A percentile compares a stretch with the other conserved stretches of the same genome.
Evolutionary conservation across 2,888 invertebrate species (phyloP).

Genomic region (Pollenia labialis): DNA sequence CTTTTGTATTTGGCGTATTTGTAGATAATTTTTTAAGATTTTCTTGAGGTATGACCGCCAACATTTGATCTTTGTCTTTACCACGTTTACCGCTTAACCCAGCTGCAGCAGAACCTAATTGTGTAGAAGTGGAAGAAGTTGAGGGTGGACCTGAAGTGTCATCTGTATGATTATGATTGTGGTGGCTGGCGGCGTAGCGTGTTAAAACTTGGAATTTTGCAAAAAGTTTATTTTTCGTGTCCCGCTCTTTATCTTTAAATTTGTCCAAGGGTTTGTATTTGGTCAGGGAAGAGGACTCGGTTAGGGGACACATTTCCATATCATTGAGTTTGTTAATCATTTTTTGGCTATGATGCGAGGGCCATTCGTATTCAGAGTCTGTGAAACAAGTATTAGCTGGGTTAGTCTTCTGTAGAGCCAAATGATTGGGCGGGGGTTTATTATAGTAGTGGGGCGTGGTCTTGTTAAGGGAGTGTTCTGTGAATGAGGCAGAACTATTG

Average conservation of each 20-base stretch:
- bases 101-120: conserved; percentile 40
- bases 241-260: conserved; percentile 84
- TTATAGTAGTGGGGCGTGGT: conserved; percentile 52
- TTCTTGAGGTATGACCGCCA: conserved; percentile 86
- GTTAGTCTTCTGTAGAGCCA: conserved; percentile 71
- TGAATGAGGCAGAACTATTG: conserved; percentile 80
- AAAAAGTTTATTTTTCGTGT: conserved; percentile 85
- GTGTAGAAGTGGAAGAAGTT: conserved; percentile 54
- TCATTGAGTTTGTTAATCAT: conserved; percentile 77
- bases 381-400: conserved; percentile 74
- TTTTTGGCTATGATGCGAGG: conserved; percentile 71
- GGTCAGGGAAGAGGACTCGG: conserved; percentile 77
- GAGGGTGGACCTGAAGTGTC: conserved; percentile 32
- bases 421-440: conserved; percentile 66
- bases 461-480: conserved; percentile 72
- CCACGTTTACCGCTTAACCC: conserved; percentile 34
- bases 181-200: conserved; percentile 80
- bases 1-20: conserved; percentile 89
- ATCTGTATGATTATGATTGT: conserved; percentile 76
- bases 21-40: conserved; percentile 88
- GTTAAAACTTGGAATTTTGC: conserved; percentile 85
- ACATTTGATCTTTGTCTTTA: conserved; percentile 66
- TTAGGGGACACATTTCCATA: conserved; percentile 80
- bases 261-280: conserved; percentile 83
- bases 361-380: conserved; percentile 80